Conservation (phyloP, 2,113 vertebrate species). For the Erpornis zantholeuca region DNA sequence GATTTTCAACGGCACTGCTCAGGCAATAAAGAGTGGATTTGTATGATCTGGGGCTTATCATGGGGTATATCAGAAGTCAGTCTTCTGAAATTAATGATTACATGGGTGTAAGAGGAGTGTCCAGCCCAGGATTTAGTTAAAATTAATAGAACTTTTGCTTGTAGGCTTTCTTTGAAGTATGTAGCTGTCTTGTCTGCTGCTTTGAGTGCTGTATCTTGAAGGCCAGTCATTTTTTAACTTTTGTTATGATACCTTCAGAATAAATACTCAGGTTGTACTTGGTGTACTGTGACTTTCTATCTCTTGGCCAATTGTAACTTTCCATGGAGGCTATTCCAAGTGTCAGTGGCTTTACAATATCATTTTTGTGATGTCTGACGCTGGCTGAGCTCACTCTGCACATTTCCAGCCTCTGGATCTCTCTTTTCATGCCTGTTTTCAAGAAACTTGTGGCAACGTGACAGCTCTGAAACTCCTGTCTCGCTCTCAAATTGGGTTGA, state of each 20-base stretch:
- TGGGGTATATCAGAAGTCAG: neutral
- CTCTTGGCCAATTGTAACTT: neutral
- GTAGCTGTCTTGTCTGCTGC: neutral
- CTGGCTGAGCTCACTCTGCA: neutral
- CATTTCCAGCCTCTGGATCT: neutral
- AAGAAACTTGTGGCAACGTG: neutral
- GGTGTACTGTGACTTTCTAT: neutral
- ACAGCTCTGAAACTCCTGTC: neutral
- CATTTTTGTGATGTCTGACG: neutral
- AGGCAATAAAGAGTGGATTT: slow-evolving; percentile 27
- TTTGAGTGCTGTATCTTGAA: neutral
- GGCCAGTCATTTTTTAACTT: neutral
- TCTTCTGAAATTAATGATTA: slow-evolving; percentile 3
- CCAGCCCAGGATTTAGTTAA: neutral
- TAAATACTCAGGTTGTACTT: neutral
- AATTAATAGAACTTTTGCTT: neutral
- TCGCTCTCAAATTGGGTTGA: neutral
- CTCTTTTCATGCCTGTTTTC: neutral
- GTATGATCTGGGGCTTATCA: neutral
- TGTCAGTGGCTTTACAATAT: neutral
- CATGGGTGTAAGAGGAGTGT: neutral
- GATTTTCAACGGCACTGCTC: slow-evolving; percentile 3
- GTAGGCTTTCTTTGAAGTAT: neutral
- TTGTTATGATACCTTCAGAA: neutral
- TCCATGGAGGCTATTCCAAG: neutral